These are phyloP conservation scores for Corythaixoides concolor DNA, from an alignment of 2,113 vertebrate genomes.

Conservation along the genomic window DNA sequence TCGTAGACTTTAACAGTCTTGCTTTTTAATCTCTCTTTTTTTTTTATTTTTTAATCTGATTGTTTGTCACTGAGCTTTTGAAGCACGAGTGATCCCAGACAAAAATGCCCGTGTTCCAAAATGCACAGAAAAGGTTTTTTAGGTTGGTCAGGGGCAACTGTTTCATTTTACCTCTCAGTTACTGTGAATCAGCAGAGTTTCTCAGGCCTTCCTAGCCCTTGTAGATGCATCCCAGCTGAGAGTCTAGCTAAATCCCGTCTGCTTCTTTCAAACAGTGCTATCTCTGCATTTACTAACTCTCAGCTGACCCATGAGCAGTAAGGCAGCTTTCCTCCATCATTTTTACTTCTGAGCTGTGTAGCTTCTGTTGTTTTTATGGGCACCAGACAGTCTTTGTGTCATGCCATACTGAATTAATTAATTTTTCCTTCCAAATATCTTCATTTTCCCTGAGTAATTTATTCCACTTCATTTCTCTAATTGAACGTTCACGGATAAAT, in stretches of 20 bases:
- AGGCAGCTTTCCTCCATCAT: neutral
- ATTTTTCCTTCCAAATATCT: slow-evolving; percentile 38
- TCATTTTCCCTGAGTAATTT: slow-evolving; percentile 34
- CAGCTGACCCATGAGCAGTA: neutral
- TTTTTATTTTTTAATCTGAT: neutral
- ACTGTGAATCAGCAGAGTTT: neutral
- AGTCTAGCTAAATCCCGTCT: neutral
- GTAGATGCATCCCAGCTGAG: neutral
- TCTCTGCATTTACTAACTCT: neutral
- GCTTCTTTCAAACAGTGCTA: neutral
- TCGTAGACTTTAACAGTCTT: neutral
- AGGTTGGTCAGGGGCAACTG: neutral
- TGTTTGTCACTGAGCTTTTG: neutral
- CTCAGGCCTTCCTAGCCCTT: neutral
- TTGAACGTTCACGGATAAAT: slow-evolving; percentile 38
- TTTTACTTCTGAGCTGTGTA: neutral
- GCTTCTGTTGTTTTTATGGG: neutral
- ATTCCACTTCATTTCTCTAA: slow-evolving; percentile 47
- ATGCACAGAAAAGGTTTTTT: neutral
- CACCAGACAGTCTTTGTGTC: slow-evolving; percentile 9
- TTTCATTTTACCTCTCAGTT: neutral
- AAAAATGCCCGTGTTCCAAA: neutral
- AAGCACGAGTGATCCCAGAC: neutral
- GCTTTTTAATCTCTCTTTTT: rapidly evolving
- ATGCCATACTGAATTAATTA: slow-evolving; percentile 30